Base-by-base conservation (phyloP, 2,888 invertebrate genomes). In the Barypeithes pellucidus region DNA sequence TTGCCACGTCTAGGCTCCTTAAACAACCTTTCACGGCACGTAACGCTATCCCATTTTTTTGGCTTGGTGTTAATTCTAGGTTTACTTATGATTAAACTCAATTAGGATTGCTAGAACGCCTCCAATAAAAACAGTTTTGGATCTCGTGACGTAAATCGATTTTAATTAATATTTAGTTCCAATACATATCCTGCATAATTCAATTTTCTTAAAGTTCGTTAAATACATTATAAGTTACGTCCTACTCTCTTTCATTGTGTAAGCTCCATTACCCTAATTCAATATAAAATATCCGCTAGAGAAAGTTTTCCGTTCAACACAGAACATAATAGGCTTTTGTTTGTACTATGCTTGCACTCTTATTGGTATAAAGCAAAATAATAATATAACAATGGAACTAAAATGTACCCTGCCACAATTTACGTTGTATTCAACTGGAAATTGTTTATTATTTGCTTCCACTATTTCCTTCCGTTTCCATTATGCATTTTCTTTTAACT, bases 371-470 rank as follows among this genome's bases (percentile, higher is more conserved):
- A 16, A 41, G 24, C 57, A 41, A 54, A 66, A 65, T 65, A 52
- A 65, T 65, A 65, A 52, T 60, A 70, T 47, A 70, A 63, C 63
- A 63, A 63, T 18, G 45, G 54, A 20, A 54, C 43, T 63, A 45
- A 62, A 69, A 62, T 36, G 43, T 60, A 22, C 59, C 60, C 24
- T 39, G 60, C 24, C 66, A 60, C 66, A 71, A 66, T 66, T 71
- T 50, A 60, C 65, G 50, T 60, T 60, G 59, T 50, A 71, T 71
- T 71, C 71, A 66, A 65, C 59, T 71, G 60, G 57, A 71, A 66
- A 66, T 65, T 60, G 71, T 71, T 66, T 71, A 71, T 66, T 71
- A 71, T 57, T 41, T 65, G 47, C 65, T 65, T 71, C 70, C 70
- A 65, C 59, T 43, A 18, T 71, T 65, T 71, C 70, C 70, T 71